phyloP scores from a whole-genome alignment of 2,888 invertebrate genomes.

The Brenthis ino region DNA sequence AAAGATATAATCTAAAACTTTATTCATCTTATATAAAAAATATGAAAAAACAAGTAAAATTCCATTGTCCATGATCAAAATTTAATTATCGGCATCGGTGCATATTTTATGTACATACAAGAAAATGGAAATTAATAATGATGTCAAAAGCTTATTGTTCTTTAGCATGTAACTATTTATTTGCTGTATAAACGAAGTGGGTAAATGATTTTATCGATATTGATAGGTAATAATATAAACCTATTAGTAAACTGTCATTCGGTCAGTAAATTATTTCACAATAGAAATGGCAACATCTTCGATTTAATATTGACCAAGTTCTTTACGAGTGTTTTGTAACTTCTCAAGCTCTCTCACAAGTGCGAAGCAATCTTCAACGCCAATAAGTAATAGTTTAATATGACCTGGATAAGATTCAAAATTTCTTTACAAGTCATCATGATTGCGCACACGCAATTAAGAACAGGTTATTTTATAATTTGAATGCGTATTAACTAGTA shows the following conservation, averaged over 20 bases:
- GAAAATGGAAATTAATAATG: too few relatives aligned
- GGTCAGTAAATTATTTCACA: conserved; percentile 23
- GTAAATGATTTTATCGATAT: too few relatives aligned
- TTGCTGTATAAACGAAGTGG: too few relatives aligned
- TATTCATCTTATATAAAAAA: too few relatives aligned
- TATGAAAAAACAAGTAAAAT: too few relatives aligned
- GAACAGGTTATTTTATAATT: conserved; percentile 24
- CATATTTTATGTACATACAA: too few relatives aligned
- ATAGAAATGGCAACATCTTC: conserved; percentile 26
- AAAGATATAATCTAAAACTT: too few relatives aligned
- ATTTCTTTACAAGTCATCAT: conserved; percentile 32
- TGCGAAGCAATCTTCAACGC: conserved; percentile 31
- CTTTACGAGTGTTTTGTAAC: conserved; percentile 30
- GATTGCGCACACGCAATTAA: conserved; percentile 31
- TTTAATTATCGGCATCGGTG: too few relatives aligned
- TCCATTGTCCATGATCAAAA: too few relatives aligned
- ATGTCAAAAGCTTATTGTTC: too few relatives aligned
- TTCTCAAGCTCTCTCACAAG: conserved; percentile 28
- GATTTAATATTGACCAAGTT: conserved; percentile 25
- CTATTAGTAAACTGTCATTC: not conserved
- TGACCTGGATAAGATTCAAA: conserved; percentile 33
- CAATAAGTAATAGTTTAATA: conserved; percentile 31
- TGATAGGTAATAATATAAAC: too few relatives aligned
- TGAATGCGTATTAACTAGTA: conserved; percentile 10
- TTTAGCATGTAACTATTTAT: too few relatives aligned